phyloP scores from a whole-genome alignment of 2,888 invertebrate species.

The Arge pagana region DNA sequence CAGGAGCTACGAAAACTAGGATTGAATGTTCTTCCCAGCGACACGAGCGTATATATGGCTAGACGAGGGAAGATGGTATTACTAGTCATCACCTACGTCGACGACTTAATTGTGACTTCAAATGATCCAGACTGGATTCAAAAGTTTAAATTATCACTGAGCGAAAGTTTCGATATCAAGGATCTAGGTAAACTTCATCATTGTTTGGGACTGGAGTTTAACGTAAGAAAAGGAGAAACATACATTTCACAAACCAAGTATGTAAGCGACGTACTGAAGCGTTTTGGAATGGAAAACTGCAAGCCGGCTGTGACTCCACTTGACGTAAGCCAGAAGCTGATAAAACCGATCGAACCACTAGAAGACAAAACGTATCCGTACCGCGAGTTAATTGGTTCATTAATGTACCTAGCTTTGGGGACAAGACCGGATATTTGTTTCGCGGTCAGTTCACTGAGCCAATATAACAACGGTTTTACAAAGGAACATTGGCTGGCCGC shows the following conservation, averaged over 20 bases:
- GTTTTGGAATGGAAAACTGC: background rate
- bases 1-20: conserved; percentile 7
- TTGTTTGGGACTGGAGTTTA: conserved; percentile 25
- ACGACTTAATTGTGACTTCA: conserved; percentile 10
- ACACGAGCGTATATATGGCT: conserved; percentile 20
- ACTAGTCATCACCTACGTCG: conserved; percentile 11
- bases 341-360: background rate
- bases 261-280: background rate
- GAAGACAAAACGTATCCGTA: background rate
- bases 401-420: conserved; percentile 22
- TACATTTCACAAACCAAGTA: background rate
- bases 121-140: conserved; percentile 5
- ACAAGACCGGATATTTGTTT: conserved; percentile 16
- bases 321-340: background rate
- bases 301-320: background rate
- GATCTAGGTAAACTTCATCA: conserved; percentile 12
- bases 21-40: conserved; percentile 6
- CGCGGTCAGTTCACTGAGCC: conserved; percentile 23
- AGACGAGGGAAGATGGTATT: background rate
- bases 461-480: conserved; percentile 18
- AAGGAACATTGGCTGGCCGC: conserved; percentile 17
- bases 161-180: conserved; percentile 23
- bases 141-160: conserved; percentile 9
- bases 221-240: conserved; percentile 1
- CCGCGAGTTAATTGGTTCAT: conserved; percentile 18